Evolutionary conservation across 2,797 vertebrate species (phyloP).

Genomic region (Poecilia gillii): DNA sequence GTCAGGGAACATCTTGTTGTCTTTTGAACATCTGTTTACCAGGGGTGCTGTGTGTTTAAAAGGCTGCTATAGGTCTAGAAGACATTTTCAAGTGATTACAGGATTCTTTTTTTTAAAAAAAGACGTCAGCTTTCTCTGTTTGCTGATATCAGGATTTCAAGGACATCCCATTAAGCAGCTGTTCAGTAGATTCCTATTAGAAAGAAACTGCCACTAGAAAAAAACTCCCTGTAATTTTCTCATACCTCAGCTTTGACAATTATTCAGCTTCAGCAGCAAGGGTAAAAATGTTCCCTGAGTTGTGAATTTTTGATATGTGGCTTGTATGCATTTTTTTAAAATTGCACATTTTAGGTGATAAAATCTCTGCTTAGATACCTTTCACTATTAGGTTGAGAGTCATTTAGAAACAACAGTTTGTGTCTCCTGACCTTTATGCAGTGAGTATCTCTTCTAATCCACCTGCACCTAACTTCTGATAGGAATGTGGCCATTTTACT

Average conservation of each 20-base stretch:
- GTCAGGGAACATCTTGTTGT: conserved; percentile 14
- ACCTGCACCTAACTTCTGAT: background rate
- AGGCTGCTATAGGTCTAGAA: conserved; percentile 15
- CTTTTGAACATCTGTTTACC: conserved; percentile 28
- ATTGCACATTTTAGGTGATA: conserved; percentile 11
- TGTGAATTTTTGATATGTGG: conserved; percentile 2
- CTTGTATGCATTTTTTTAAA: conserved; percentile 13
- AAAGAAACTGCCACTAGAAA: conserved; percentile 44
- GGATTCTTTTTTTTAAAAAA: conserved; percentile 20
- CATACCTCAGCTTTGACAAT: conserved; percentile 37
- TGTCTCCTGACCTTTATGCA: background rate
- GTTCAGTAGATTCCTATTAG: conserved; percentile 46
- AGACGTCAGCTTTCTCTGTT: conserved; percentile 42
- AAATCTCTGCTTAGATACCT: conserved; percentile 7
- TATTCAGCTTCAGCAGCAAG: conserved; percentile 37
- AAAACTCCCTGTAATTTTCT: conserved; percentile 36
- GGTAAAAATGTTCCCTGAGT: conserved; percentile 16
- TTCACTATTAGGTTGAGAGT: background rate
- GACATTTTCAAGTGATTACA: conserved; percentile 29
- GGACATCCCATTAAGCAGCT: conserved; percentile 54
- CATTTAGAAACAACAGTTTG: background rate
- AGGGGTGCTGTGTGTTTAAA: conserved; percentile 11
- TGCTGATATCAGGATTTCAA: conserved; percentile 53
- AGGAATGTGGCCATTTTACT: background rate
- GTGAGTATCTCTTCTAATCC: background rate